phyloP scores from a whole-genome alignment of 2,888 invertebrate genomes.

The Athrips mouffetella region DNA sequence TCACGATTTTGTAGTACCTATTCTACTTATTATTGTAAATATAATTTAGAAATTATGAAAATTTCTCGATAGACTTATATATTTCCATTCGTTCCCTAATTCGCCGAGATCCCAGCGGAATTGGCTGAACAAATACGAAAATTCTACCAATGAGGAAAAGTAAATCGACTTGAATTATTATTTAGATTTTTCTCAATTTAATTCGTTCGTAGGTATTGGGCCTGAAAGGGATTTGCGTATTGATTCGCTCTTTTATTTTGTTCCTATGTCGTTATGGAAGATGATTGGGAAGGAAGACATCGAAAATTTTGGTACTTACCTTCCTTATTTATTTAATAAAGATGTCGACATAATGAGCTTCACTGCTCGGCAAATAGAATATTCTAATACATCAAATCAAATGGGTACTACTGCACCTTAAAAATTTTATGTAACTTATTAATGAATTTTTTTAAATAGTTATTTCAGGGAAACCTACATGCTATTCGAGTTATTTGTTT shows the following conservation, averaged over 20 bases:
- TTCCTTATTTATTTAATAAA: no score
- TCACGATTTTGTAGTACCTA: no score
- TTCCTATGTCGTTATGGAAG: not conserved
- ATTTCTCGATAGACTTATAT: no score
- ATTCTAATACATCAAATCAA: no score
- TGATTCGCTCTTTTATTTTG: slow-evolving; percentile 5
- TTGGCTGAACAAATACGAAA: slow-evolving; percentile 13
- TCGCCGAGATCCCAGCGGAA: slow-evolving; percentile 7
- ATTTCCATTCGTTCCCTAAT: slow-evolving; percentile 9
- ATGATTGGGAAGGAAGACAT: slow-evolving; percentile 1
- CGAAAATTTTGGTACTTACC: not conserved
- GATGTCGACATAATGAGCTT: not conserved
- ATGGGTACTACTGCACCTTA: no score
- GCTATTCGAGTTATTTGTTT: no score
- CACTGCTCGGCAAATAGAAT: not conserved
- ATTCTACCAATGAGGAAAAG: slow-evolving; percentile 13
- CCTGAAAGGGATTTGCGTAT: slow-evolving; percentile 5
- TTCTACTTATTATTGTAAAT: no score
- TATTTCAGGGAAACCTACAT: no score
- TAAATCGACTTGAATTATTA: slow-evolving; percentile 13
- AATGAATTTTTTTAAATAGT: no score
- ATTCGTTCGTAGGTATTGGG: slow-evolving; percentile 11
- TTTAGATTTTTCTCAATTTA: slow-evolving; percentile 17
- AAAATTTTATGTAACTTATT: no score
- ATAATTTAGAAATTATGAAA: no score